Conservation (phyloP, 2,888 invertebrate genomes). For the Sericinus montela region DNA sequence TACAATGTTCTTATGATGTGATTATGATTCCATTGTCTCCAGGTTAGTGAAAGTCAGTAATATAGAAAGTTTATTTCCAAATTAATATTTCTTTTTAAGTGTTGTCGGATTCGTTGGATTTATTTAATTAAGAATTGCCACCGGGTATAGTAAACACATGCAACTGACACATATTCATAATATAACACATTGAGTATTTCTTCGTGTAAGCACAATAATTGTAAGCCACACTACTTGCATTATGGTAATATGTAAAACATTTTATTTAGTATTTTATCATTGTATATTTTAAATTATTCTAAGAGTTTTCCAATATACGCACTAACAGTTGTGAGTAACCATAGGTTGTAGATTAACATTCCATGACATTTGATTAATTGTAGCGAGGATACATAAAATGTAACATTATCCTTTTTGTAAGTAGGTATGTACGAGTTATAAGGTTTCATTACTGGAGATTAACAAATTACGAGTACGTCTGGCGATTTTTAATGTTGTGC, state of each 20-base stretch:
- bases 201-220: not conserved
- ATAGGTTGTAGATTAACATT: constrained; percentile 18
- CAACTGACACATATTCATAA: not conserved
- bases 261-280: not conserved
- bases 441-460: too few species aligned
- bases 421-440: too few species aligned
- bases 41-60: constrained; percentile 1
- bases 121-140: too few species aligned
- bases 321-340: constrained; percentile 11
- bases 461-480: too few species aligned
- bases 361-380: constrained; percentile 4
- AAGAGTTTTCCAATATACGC: not conserved
- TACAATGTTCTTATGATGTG: not conserved
- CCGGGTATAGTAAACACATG: too few species aligned
- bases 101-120: too few species aligned
- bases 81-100: not conserved
- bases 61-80: too few species aligned
- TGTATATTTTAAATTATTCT: not conserved
- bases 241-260: not conserved
- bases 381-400: not conserved
- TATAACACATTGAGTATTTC: not conserved
- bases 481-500: constrained; percentile 2
- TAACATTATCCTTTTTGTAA: not conserved
- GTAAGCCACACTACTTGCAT: not conserved
- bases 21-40: not conserved